phyloP scores from a whole-genome alignment of 2,797 vertebrate genomes.

The Coracias cyanogaster region DNA sequence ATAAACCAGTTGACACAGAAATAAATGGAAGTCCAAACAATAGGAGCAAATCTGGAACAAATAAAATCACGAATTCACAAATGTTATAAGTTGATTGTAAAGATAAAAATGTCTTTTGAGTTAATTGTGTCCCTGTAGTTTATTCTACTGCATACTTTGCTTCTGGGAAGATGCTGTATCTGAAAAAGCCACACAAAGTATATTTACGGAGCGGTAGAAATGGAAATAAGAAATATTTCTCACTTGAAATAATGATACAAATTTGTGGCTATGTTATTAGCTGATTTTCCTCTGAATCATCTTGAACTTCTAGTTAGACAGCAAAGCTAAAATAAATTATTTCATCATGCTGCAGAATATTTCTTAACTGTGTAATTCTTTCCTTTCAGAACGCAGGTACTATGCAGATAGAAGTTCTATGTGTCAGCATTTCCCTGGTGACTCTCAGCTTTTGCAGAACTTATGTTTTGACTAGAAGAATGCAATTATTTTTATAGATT shows the following conservation, averaged over 20 bases:
- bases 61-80: slow-evolving; percentile 30
- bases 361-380: slow-evolving; percentile 56
- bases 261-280: slow-evolving; percentile 48
- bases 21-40: slow-evolving; percentile 48
- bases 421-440: background rate
- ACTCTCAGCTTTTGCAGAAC: slow-evolving; percentile 10
- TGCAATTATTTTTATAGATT: background rate
- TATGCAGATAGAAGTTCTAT: background rate
- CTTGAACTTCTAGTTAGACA: slow-evolving; percentile 55
- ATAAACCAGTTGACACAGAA: slow-evolving; percentile 49
- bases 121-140: background rate
- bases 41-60: slow-evolving; percentile 38
- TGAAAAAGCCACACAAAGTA: background rate
- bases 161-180: slow-evolving; percentile 19
- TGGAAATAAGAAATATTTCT: slow-evolving; percentile 40
- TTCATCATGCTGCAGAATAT: slow-evolving; percentile 49
- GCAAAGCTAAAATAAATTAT: slow-evolving; percentile 60
- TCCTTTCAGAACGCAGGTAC: slow-evolving; percentile 50
- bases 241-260: slow-evolving; percentile 48
- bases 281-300: slow-evolving; percentile 63
- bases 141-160: slow-evolving; percentile 10
- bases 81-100: slow-evolving; percentile 7
- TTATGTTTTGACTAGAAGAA: slow-evolving; percentile 15
- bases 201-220: background rate
- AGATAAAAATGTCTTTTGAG: slow-evolving; percentile 7